Base-by-base conservation (phyloP, 2,797 vertebrate species). In the Siniperca obscura region DNA sequence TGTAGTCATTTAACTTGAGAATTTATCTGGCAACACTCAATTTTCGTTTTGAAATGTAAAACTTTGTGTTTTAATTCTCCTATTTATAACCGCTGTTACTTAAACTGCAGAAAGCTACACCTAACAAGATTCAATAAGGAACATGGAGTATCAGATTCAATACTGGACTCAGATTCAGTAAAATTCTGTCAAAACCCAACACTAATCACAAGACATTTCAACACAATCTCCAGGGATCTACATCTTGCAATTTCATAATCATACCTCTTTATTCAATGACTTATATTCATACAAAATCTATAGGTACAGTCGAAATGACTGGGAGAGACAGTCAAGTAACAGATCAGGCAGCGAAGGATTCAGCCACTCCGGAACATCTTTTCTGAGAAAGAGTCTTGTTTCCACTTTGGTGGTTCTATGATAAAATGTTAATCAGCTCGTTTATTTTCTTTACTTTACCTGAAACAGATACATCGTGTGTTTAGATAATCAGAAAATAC, bases 271-370 rank as follows among this genome's bases (percentile, higher is more conserved):
- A 97, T 97, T 96, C 94, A 97, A 96, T 96, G 95, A 97, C 95
- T 95, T 96, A 95, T 96, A 95, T 96, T 97, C 94, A 97, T 98
- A 98, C 97, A 98, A 99, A 98, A 98, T 95, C 94, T 95, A 95
- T 96, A 94, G 96, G 94, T 97, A 96, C 95, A 96, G 96, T 97
- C 96, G 93, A 97, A 97, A 96, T 96, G 96, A 97, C 92, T 93
- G 94, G 96, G 95, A 95, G 95, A 95, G 94, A 97, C 96, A 96
- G 96, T 95, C 95, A 95, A 94, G 95, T 95, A 95, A 95, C 95
- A 95, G 92, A 89, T 96, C 96, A 96, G 96, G 95, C 96, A 96
- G 95, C 95, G 92, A 95, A 95, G 95, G 93, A 95, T 90, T 95
- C 92, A 94, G 94, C 92, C 95, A 94, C 94, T 85, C 84, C 80